Percentiles rank a stretch among this genome's conserved stretches.
These are phyloP conservation scores for Drosophila gunungcola DNA, from an alignment of 1,140 invertebrate genomes.

Conservation along the genomic window DNA sequence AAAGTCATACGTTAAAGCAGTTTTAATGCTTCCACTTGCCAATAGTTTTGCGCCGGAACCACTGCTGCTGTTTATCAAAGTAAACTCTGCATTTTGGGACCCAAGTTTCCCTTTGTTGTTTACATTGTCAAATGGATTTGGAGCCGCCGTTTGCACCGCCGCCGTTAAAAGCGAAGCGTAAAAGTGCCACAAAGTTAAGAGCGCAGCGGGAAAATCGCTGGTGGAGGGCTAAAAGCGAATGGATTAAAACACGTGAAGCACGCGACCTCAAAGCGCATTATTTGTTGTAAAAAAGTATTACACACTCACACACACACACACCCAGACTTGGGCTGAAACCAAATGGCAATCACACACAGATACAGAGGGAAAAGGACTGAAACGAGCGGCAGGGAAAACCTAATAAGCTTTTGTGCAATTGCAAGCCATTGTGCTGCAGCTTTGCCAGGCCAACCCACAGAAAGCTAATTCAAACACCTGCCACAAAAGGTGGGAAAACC, in stretches of 20 bases:
- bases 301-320: conserved; percentile 23
- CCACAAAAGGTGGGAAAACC: conserved; percentile 69
- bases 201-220: background rate
- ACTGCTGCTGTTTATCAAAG: conserved; percentile 39
- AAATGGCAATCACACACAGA: conserved; percentile 47
- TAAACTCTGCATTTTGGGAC: conserved; percentile 38
- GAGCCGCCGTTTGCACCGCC: conserved; percentile 21
- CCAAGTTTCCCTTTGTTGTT: conserved; percentile 44
- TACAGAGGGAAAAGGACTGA: background rate
- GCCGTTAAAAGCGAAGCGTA: conserved; percentile 36
- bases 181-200: conserved; percentile 45
- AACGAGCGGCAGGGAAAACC: conserved; percentile 37
- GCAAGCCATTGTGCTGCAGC: conserved; percentile 56
- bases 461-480: conserved; percentile 81
- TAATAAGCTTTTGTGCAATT: conserved; percentile 83
- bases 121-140: conserved; percentile 52
- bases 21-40: conserved; percentile 6
- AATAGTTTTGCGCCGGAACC: conserved; percentile 22
- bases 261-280: conserved; percentile 76
- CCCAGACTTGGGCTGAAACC: conserved; percentile 7
- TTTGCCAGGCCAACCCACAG: conserved; percentile 61
- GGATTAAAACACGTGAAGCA: conserved; percentile 52
- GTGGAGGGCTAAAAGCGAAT: conserved; percentile 35
- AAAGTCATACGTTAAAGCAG: background rate
- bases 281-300: conserved; percentile 69